Evolutionary conservation across 2,888 invertebrate species (phyloP).

Genomic region (Theodoxus fluviatilis): DNA sequence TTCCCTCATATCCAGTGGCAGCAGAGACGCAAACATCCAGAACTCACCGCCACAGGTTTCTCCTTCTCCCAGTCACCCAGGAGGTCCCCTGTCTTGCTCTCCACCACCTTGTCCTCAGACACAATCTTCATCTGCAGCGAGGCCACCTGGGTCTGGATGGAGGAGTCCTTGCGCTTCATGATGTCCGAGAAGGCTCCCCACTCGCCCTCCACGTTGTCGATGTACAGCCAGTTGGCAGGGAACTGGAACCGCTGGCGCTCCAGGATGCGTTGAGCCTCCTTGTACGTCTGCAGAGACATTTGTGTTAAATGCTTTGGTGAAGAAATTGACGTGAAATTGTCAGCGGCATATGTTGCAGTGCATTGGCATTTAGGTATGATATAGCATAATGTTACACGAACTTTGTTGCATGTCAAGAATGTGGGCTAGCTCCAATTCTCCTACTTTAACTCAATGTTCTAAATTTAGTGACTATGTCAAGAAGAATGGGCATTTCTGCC

Average conservation of each 20-base stretch:
- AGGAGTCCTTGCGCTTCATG: slow-evolving; percentile 93
- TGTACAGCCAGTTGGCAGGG: slow-evolving; percentile 95
- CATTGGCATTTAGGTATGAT: too few species aligned
- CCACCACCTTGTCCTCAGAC: slow-evolving; percentile 97
- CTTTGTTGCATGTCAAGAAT: too few species aligned
- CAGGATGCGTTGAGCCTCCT: slow-evolving; percentile 94
- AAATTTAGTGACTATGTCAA: too few species aligned
- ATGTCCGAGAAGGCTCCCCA: slow-evolving; percentile 99
- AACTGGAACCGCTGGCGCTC: slow-evolving; percentile 98
- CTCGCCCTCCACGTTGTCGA: slow-evolving; percentile 99
- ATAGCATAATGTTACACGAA: too few species aligned
- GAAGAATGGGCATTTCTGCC: too few species aligned
- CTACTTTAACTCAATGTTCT: too few species aligned
- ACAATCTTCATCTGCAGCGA: slow-evolving; percentile 95
- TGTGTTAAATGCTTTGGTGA: too few species aligned
- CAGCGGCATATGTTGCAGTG: too few species aligned
- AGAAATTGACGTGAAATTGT: too few species aligned
- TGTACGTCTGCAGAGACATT: slow-evolving; percentile 78
- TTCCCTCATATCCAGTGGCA: too few species aligned
- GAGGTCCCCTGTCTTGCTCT: slow-evolving; percentile 90
- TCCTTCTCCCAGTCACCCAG: slow-evolving; percentile 96
- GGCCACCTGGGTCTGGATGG: slow-evolving; percentile 65
- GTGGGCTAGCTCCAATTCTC: too few species aligned
- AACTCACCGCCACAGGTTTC: slow-evolving; percentile 83
- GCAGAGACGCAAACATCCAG: too few species aligned